Conservation (phyloP, 2,113 vertebrate genomes). For the Gila orcuttii region DNA sequence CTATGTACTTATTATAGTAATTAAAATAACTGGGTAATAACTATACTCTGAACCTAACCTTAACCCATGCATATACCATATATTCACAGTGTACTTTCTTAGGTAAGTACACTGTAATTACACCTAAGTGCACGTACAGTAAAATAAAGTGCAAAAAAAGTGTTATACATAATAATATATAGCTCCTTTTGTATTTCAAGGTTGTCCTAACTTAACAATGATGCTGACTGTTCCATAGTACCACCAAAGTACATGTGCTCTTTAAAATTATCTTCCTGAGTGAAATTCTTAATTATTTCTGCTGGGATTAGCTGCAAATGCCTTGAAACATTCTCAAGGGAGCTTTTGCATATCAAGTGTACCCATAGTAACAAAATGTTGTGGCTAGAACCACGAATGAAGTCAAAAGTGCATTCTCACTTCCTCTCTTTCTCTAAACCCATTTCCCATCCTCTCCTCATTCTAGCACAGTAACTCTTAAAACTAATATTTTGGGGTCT, state of each 20-base stretch:
- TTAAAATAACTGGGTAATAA: too few relatives aligned
- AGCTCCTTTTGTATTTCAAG: not conserved
- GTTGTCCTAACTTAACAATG: not conserved
- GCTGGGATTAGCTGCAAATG: constrained; percentile 7
- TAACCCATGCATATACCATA: too few relatives aligned
- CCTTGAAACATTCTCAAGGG: not conserved
- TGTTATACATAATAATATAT: not conserved
- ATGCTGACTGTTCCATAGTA: not conserved
- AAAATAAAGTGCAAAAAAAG: not conserved
- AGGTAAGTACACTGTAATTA: too few relatives aligned
- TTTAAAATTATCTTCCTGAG: not conserved
- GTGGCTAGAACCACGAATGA: constrained; percentile 1
- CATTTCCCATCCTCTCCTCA: constrained; percentile 19
- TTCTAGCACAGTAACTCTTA: constrained; percentile 33
- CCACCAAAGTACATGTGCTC: not conserved
- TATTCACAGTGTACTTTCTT: too few relatives aligned
- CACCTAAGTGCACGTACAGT: too few relatives aligned
- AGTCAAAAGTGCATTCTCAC: constrained; percentile 14
- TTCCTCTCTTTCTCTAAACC: constrained; percentile 10
- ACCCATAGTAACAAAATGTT: constrained; percentile 11
- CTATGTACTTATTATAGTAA: too few relatives aligned
- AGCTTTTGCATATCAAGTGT: not conserved
- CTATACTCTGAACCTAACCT: too few relatives aligned
- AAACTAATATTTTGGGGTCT: constrained; percentile 33
- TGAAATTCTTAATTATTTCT: constrained; percentile 4